phyloP scores from a whole-genome alignment of 2,113 vertebrate genomes.

The Agapornis roseicollis region DNA sequence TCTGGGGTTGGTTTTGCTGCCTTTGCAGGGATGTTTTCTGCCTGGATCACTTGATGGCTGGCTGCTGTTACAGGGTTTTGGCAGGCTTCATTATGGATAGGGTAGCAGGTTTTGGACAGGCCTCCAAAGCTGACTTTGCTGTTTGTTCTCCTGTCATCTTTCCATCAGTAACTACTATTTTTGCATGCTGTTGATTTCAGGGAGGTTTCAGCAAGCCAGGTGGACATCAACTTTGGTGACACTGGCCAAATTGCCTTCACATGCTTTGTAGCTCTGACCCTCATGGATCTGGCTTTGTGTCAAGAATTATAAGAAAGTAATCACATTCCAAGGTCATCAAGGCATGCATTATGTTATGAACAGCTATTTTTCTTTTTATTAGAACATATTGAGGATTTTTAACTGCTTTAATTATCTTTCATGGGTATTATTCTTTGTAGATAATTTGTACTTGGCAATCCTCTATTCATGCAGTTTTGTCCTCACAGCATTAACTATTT shows the following conservation, averaged over 20 bases:
- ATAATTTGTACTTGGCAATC: constrained; percentile 4
- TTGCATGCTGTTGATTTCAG: neutral
- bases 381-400: neutral
- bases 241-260: constrained; percentile 6
- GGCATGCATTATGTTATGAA: constrained; percentile 2
- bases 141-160: neutral
- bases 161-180: neutral
- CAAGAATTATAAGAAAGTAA: neutral
- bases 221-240: neutral
- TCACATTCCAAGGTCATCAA: neutral
- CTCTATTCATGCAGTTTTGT: constrained; percentile 4
- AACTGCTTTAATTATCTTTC: neutral
- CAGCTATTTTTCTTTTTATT: constrained; percentile 15
- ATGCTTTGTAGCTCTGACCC: neutral
- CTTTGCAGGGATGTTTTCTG: neutral
- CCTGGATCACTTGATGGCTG: neutral
- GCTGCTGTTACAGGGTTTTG: neutral
- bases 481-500: constrained; percentile 46
- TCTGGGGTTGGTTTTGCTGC: constrained; percentile 41
- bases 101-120: neutral
- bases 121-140: neutral
- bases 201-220: neutral
- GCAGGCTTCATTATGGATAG: neutral
- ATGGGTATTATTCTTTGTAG: neutral
- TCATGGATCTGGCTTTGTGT: neutral